Evolutionary conservation across 2,888 invertebrate species (phyloP).

Genomic region (Eilema depressum): DNA sequence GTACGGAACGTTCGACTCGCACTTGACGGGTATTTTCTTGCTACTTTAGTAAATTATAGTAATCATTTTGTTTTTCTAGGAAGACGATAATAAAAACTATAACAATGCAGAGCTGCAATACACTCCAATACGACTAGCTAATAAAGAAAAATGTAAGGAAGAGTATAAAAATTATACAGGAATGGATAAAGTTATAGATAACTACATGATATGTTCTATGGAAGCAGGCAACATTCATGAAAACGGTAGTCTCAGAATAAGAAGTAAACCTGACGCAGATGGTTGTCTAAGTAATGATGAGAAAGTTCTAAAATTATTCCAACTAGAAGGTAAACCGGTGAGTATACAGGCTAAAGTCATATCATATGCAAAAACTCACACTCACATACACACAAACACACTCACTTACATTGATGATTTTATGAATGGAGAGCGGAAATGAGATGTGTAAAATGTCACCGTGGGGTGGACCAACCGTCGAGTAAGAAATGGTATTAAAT

Average conservation of each 20-base stretch:
- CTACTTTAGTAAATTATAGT: background rate
- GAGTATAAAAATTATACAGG: conserved; percentile 37
- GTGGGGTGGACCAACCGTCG: too few species aligned
- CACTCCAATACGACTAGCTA: conserved; percentile 45
- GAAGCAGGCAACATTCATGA: conserved; percentile 49
- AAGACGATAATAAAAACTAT: conserved; percentile 40
- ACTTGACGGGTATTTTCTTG: too few species aligned
- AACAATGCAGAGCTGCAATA: conserved; percentile 49
- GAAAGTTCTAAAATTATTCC: background rate
- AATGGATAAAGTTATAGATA: conserved; percentile 50
- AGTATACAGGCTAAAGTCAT: background rate
- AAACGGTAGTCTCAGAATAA: conserved; percentile 13
- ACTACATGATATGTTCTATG: conserved; percentile 63
- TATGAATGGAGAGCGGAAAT: too few species aligned
- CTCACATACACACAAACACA: too few species aligned
- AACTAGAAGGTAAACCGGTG: background rate
- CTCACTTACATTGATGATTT: too few species aligned
- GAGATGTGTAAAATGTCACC: too few species aligned
- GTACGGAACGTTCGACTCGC: too few species aligned
- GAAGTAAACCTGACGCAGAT: conserved; percentile 8
- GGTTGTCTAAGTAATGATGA: conserved; percentile 9
- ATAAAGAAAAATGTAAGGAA: conserved; percentile 51
- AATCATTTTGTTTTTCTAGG: conserved; percentile 40
- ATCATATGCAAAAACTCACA: too few species aligned
- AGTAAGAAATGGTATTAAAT: too few species aligned